Percentiles rank a stretch among this genome's conserved stretches.
These are phyloP conservation scores for Xiphorhynchus elegans DNA, from an alignment of 2,113 vertebrate genomes.

Conservation along the genomic window DNA sequence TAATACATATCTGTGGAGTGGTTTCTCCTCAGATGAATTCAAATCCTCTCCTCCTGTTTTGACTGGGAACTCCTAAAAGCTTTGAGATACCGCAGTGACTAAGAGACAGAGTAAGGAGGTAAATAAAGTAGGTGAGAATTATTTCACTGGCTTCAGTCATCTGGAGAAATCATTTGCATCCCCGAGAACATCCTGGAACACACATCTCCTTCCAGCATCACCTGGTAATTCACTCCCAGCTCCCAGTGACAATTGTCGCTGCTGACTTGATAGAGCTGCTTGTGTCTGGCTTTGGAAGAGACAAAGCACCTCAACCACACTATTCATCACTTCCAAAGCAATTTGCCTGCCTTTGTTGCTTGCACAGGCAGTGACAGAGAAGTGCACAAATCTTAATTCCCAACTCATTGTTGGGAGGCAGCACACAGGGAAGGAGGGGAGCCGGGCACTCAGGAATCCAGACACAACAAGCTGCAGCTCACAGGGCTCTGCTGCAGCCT, in stretches of 20 bases:
- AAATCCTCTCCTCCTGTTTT: not conserved
- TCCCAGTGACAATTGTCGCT: not conserved
- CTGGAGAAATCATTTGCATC: not conserved
- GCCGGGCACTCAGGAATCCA: fast-evolving
- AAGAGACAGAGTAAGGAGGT: not conserved
- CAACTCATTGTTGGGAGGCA: not conserved
- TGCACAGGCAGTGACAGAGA: not conserved
- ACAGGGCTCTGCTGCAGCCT: not conserved
- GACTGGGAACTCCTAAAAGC: constrained; percentile 10
- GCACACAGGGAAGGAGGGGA: not conserved
- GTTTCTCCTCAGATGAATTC: not conserved
- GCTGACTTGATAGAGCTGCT: not conserved
- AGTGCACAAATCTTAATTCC: not conserved
- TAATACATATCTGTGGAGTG: not conserved
- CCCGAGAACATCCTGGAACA: not conserved
- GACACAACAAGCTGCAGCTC: fast-evolving
- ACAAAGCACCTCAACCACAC: not conserved
- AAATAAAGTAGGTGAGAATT: constrained; percentile 43
- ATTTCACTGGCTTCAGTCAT: not conserved
- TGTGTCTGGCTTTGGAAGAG: not conserved
- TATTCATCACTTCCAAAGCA: not conserved
- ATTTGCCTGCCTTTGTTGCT: not conserved
- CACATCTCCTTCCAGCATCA: not conserved
- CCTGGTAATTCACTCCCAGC: not conserved
- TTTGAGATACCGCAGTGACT: not conserved